Percentiles rank a stretch among this genome's conserved stretches.
phyloP scores from a whole-genome alignment of 23 tunicate genomes.

The Phallusia fumigata region DNA sequence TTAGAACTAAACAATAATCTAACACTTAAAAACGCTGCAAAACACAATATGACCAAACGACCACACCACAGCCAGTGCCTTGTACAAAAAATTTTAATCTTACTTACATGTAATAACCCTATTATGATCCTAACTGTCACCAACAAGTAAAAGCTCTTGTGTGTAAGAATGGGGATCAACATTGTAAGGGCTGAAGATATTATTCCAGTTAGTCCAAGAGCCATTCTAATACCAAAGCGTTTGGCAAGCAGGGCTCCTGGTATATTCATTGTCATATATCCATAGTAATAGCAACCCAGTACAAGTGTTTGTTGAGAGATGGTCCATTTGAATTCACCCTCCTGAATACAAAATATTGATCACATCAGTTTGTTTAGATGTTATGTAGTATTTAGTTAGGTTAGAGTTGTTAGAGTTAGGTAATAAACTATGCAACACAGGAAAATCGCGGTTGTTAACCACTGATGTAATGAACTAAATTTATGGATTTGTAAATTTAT shows the following conservation, averaged over 20 bases:
- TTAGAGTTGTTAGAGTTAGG: no score
- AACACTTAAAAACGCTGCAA: not conserved
- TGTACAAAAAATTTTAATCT: not conserved
- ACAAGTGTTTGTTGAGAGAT: constrained; percentile 33
- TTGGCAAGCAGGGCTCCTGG: constrained; percentile 76
- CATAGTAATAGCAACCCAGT: constrained; percentile 67
- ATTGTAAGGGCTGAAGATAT: constrained; percentile 46
- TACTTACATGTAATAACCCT: constrained; percentile 66
- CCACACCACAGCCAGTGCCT: no score
- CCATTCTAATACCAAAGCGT: constrained; percentile 42
- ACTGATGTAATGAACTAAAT: no score
- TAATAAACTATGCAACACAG: no score
- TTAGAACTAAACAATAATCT: no score
- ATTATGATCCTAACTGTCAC: constrained; percentile 45
- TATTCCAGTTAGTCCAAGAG: constrained; percentile 47
- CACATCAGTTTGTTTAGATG: no score
- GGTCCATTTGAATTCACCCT: constrained; percentile 58
- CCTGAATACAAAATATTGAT: not conserved
- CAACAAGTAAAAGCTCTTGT: constrained; percentile 43
- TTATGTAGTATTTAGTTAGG: no score
- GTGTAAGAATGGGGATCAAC: constrained; percentile 40
- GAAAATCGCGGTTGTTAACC: no score
- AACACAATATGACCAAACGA: not conserved
- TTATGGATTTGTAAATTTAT: no score
- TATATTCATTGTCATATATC: constrained; percentile 49